phyloP scores from a whole-genome alignment of 2,797 vertebrate genomes.

The Discoglossus pictus region DNA sequence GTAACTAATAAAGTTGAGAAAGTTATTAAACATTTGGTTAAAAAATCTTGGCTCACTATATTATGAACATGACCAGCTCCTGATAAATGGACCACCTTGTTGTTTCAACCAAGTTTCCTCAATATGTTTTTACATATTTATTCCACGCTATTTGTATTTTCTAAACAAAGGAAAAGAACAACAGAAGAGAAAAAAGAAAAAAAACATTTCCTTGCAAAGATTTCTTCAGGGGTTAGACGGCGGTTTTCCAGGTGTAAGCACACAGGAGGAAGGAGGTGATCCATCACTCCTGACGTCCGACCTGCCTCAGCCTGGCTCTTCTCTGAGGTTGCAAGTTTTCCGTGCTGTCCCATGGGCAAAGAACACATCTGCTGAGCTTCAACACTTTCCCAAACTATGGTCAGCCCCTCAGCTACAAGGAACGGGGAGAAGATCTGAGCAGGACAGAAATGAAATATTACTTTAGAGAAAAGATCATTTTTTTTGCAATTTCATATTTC shows the following conservation, averaged over 20 bases:
- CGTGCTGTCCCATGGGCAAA: conserved; percentile 31
- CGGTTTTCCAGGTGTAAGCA: conserved; percentile 45
- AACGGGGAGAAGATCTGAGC: too few species aligned
- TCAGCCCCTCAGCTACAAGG: not conserved
- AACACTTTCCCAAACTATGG: conserved; percentile 8
- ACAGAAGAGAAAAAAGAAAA: not conserved
- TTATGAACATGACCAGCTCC: too few species aligned
- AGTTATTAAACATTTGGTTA: too few species aligned
- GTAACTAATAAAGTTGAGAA: too few species aligned
- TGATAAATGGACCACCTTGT: too few species aligned
- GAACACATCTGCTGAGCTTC: conserved; percentile 35
- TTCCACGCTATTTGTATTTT: conserved; percentile 21
- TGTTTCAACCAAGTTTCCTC: too few species aligned
- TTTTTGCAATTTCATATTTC: too few species aligned
- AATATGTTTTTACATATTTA: conserved; percentile 8
- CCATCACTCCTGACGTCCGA: conserved; percentile 43
- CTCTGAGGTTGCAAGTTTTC: conserved; percentile 47
- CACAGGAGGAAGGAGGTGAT: conserved; percentile 24
- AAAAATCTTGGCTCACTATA: too few species aligned
- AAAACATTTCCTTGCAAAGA: conserved; percentile 4
- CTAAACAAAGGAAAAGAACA: conserved; percentile 26
- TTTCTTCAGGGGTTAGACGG: conserved; percentile 21
- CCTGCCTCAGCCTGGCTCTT: conserved; percentile 41
- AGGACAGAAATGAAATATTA: too few species aligned
- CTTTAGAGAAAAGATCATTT: too few species aligned